Percentiles rank a stretch among this genome's conserved stretches.
phyloP scores from a whole-genome alignment of 2,797 vertebrate species.

The Leucoraja ocellata region DNA sequence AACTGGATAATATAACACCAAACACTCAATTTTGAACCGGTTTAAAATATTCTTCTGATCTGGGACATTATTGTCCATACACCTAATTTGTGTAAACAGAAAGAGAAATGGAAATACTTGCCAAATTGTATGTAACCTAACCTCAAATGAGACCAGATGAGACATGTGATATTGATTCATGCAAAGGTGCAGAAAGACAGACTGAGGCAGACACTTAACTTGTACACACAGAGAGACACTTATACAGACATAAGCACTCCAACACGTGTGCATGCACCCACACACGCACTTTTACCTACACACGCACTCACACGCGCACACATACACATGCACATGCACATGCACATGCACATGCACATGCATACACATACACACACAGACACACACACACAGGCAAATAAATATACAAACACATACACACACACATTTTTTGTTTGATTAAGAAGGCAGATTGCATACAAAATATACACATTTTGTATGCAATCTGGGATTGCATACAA shows the following conservation, averaged over 20 bases:
- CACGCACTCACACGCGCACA: background rate
- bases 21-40: background rate
- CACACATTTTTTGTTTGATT: background rate
- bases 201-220: too few relatives aligned
- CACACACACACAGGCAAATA: background rate
- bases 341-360: background rate
- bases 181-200: too few relatives aligned
- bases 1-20: background rate
- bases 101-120: too few relatives aligned
- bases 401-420: background rate
- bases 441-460: background rate
- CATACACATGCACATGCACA: background rate
- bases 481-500: too few relatives aligned
- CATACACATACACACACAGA: background rate
- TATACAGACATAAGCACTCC: too few relatives aligned
- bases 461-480: too few relatives aligned
- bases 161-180: too few relatives aligned
- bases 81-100: background rate
- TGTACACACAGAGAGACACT: too few relatives aligned
- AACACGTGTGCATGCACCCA: too few relatives aligned
- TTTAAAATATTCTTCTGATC: background rate
- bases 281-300: background rate
- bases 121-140: background rate
- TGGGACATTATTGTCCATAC: background rate
- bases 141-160: background rate